A percentile compares a stretch with the other conserved stretches of the same genome.
phyloP scores from a whole-genome alignment of 2,113 vertebrate species.

The Cololabis saira region DNA sequence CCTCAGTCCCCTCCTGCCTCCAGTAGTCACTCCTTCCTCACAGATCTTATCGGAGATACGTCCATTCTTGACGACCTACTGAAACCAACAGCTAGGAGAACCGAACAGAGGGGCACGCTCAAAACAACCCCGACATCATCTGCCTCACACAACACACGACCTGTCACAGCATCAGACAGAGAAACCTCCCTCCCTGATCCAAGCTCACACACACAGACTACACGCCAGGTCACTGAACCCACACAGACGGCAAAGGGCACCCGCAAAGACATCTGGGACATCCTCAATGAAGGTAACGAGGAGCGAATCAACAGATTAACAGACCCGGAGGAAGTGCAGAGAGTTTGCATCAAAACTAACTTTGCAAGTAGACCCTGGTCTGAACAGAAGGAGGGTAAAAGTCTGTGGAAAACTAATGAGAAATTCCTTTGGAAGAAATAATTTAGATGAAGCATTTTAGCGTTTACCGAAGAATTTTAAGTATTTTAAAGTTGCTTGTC shows the following conservation, averaged over 20 bases:
- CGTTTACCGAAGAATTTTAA: neutral
- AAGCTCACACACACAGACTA: neutral
- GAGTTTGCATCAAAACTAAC: slow-evolving; percentile 81
- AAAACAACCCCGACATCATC: slow-evolving; percentile 13
- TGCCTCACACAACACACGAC: neutral
- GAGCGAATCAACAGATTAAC: slow-evolving; percentile 89
- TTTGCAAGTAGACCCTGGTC: slow-evolving; percentile 52
- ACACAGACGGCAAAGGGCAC: slow-evolving; percentile 74
- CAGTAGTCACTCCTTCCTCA: slow-evolving; percentile 57
- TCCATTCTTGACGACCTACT: slow-evolving; percentile 92
- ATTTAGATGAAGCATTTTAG: neutral
- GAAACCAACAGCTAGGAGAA: slow-evolving; percentile 70
- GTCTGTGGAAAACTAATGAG: slow-evolving; percentile 93
- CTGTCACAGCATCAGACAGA: neutral
- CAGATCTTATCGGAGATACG: slow-evolving; percentile 91
- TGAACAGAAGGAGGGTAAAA: slow-evolving; percentile 57
- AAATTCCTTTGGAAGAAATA: slow-evolving; percentile 93
- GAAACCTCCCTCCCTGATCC: neutral
- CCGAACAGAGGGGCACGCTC: slow-evolving; percentile 13
- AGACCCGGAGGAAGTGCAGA: slow-evolving; percentile 86
- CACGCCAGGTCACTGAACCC: slow-evolving; percentile 9
- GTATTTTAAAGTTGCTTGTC: neutral
- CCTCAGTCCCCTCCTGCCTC: slow-evolving; percentile 15
- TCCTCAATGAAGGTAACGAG: slow-evolving; percentile 89
- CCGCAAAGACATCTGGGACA: slow-evolving; percentile 95